A percentile compares a stretch with the other conserved stretches of the same genome.
These are phyloP conservation scores for Garrulus glandarius DNA, from an alignment of 2,797 vertebrate species.

Conservation along the genomic window DNA sequence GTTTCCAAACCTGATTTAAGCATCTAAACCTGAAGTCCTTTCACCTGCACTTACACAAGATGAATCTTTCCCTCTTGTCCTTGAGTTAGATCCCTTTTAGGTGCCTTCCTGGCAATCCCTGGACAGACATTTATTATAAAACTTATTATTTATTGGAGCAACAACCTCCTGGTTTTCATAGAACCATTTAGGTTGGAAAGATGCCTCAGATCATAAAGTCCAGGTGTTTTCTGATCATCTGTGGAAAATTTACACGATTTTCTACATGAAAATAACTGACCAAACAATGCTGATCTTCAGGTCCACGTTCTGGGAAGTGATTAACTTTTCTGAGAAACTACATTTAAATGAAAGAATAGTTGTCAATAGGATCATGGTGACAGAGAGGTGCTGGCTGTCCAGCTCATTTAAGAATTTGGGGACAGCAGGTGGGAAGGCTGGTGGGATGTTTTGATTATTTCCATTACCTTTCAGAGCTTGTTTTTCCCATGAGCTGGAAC, in stretches of 20 bases:
- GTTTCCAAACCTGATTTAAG: not conserved
- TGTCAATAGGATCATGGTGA: not conserved
- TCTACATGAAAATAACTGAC: not conserved
- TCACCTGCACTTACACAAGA: not conserved
- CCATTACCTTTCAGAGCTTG: not conserved
- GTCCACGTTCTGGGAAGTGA: accelerated
- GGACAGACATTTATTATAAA: not conserved
- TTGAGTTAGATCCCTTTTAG: not conserved
- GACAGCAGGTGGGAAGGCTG: not conserved
- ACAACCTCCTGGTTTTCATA: not conserved
- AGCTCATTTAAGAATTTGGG: not conserved
- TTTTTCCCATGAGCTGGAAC: not conserved
- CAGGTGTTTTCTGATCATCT: not conserved
- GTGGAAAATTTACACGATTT: not conserved
- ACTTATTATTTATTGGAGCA: not conserved
- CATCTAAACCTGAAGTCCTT: not conserved
- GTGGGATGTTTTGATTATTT: not conserved
- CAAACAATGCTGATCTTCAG: not conserved
- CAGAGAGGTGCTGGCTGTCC: accelerated
- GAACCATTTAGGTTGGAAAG: not conserved
- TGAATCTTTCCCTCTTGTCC: not conserved
- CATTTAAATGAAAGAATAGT: not conserved
- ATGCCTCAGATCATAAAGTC: not conserved
- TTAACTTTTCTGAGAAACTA: not conserved
- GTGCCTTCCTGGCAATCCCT: not conserved